Percentiles rank a stretch among this genome's conserved stretches.
phyloP scores from a whole-genome alignment of 2,113 vertebrate genomes.

The Panurus biarmicus region DNA sequence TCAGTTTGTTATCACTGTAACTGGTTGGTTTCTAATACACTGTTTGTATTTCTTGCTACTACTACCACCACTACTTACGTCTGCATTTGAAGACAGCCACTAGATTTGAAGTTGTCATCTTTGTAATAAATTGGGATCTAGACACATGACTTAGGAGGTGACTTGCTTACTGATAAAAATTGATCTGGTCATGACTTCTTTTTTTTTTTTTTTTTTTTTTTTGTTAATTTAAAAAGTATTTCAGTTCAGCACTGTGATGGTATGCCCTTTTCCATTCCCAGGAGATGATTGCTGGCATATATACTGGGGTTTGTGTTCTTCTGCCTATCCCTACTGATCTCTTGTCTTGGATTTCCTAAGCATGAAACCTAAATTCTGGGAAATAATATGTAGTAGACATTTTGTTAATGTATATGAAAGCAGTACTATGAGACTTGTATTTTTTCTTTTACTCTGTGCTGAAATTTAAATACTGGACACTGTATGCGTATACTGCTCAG shows the following conservation, averaged over 20 bases:
- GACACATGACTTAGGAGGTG: not conserved
- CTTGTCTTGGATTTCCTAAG: not conserved
- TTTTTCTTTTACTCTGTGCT: not conserved
- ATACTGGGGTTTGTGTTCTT: not conserved
- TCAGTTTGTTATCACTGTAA: not conserved
- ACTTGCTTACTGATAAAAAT: not conserved
- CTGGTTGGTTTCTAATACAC: not conserved
- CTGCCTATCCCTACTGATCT: not conserved
- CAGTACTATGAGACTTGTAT: not conserved
- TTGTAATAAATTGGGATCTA: not conserved
- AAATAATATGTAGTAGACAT: not conserved
- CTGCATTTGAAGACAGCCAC: not conserved
- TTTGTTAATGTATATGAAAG: not conserved
- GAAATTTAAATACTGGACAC: not conserved
- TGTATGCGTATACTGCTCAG: rapidly evolving
- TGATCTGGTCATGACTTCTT: not conserved
- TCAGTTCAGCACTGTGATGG: not conserved
- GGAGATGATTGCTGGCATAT: not conserved
- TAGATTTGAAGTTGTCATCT: not conserved
- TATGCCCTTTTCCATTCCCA: not conserved
- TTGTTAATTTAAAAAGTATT: not conserved
- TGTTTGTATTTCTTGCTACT: not conserved
- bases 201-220: not conserved
- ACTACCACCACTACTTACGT: not conserved
- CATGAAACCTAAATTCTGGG: not conserved